A percentile compares a stretch with the other conserved stretches of the same genome.
Evolutionary conservation across 2,888 invertebrate genomes (phyloP).

Genomic region (Thyatira batis): DNA sequence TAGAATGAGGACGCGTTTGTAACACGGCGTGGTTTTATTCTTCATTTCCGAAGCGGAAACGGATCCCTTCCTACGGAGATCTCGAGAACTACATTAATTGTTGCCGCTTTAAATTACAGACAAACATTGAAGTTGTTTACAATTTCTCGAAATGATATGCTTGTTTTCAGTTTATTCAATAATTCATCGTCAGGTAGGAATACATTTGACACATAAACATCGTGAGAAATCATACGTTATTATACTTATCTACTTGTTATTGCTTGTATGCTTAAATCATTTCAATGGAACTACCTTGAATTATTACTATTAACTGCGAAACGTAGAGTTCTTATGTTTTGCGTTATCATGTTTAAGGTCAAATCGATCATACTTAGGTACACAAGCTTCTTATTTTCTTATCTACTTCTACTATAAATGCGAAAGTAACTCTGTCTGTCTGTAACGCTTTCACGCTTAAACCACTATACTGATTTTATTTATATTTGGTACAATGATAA

Average conservation of each 20-base stretch:
- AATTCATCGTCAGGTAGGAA: slow-evolving; percentile 26
- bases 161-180: slow-evolving; percentile 33
- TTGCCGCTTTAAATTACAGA: neutral
- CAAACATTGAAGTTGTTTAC: neutral
- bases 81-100: slow-evolving; percentile 48
- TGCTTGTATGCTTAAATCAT: neutral
- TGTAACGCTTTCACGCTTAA: no score
- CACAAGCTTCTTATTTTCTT: no score
- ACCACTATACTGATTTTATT: no score
- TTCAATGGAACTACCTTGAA: neutral
- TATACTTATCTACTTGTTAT: neutral
- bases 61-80: slow-evolving; percentile 51
- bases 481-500: no score
- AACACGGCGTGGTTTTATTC: slow-evolving; percentile 33
- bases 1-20: slow-evolving; percentile 47
- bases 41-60: slow-evolving; percentile 51
- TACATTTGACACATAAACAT: neutral
- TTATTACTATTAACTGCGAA: neutral
- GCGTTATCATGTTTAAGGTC: neutral
- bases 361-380: neutral
- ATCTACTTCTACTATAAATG: no score
- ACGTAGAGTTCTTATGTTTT: neutral
- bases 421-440: no score
- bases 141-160: no score
- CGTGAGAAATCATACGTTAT: neutral